Evolutionary conservation across 2,888 invertebrate genomes (phyloP), one percentile per base, ranked within the genome.

Genomic region (Eugnorisma glareosa): DNA sequence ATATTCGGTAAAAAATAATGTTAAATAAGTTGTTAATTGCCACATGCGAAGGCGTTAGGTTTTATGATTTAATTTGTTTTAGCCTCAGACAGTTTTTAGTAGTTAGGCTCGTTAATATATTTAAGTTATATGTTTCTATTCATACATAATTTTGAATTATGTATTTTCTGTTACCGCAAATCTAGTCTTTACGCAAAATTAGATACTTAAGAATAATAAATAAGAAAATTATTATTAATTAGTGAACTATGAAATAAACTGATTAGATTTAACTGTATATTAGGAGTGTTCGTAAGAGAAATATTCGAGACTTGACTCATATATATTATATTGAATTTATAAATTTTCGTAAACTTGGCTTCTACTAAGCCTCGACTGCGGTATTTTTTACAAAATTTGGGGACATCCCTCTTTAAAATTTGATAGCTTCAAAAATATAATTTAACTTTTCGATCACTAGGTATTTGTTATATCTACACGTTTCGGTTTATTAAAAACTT

Each of bases 301-400:
- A 77, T 77, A 76, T 78, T 84, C 73, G 75, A 87, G 74, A 86
- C 77, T 82, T 77, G 45, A 86, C 61, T 81, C 76, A 81, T 83
- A 88, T 85, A 73, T 81, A 57, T 57, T 81, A 57, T 57, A 81
- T 77, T 82, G 75, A 81, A 86, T 82, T 84, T 86, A 75, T 77
- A 85, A 83, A 72, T 74, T 85, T 79, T 86, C 78, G 69, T 70
- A 81, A 79, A 77, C 67, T 74, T 74, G 81, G 81, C 83, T 80
- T 77, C 48, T 63, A 67, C 18, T 45, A 59, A 67, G 81, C 83
- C 78, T 75, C 28, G 77, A 83, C 71, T 76, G 75, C 79, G 68
- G 78, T 37, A 67, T 85, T 88, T 87, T 85, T 77, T 86, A 86
- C 82, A 84, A 86, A 86, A 88, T 74, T 78, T 78, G 77, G 72